Evolutionary conservation across 2,113 vertebrate genomes (phyloP), one percentile per base, ranked within the genome.

Genomic region (Circaetus gallicus): DNA sequence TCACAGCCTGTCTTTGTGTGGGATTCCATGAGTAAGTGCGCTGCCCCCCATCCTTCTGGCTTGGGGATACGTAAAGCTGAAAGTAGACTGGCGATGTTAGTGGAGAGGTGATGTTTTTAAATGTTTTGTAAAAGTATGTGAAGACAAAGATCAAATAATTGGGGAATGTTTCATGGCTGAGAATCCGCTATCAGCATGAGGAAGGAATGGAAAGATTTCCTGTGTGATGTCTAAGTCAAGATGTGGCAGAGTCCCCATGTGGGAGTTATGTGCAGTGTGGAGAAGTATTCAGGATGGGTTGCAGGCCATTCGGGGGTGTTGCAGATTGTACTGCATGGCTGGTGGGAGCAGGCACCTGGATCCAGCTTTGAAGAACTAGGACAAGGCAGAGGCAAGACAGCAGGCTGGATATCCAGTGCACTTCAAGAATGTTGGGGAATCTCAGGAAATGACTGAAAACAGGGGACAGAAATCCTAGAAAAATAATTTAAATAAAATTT

Each of bases 21-120:
- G 89, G 99, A 99, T 90, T 98, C 99, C 87, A 98, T 96, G n/a
- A 98, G 99, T 99, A 93, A 98, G 99, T 98, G 32, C 10, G 3
- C 72, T 79, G 38, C 15, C 20, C 42, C 32, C 9, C 31, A 4
- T 40, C 53, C 50, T 38, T 21, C 47, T 59, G 25, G 10, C 29
- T 15, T 40, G 21, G 36, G 36, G 47, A 13, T 9, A 13, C 0
- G 1, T 69, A 50, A 36, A 82, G 55, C 45, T 66, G 38, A 34
- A 12, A 24, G n/a, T 13, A 29, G n/a, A 18, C 12, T 12, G 14
- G 11, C 2, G 3, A 7, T 69, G 21, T n/a, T 40, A 1, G 2
- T 31, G 49, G 45, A 38, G 36, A 67, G n/a, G 47, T 0, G 1
- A 13, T 42, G 11, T 16, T 56, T 63, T n/a, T n/a, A 53, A 81